Conservation (phyloP, 2,888 invertebrate genomes). For the Hyles lineata region DNA sequence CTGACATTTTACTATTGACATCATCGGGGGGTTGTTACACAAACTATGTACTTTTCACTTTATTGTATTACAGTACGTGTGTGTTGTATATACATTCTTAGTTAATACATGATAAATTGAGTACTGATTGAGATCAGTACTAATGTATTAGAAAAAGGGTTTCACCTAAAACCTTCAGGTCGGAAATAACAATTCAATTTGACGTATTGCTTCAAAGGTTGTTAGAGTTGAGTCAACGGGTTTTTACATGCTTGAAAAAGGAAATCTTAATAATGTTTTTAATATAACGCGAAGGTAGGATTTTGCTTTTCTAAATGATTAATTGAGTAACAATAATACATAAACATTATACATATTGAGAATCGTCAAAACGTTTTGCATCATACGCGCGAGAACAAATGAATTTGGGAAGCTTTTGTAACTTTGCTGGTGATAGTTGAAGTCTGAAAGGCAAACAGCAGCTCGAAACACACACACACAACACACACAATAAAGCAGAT, state of each 20-base stretch:
- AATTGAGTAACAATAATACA: neutral
- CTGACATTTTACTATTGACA: slow-evolving; percentile 48
- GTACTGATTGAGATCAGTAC: no score
- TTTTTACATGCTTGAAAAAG: no score
- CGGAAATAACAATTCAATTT: no score
- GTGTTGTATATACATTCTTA: neutral
- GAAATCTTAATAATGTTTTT: no score
- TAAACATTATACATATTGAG: neutral
- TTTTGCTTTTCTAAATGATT: neutral
- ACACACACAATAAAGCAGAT: slow-evolving; percentile 75
- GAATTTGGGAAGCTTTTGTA: slow-evolving; percentile 13
- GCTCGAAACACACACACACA: slow-evolving; percentile 29
- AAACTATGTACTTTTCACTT: neutral
- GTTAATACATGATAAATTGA: no score
- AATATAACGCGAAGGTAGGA: no score
- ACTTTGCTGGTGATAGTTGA: slow-evolving; percentile 47
- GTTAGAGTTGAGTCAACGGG: no score
- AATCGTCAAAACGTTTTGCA: neutral
- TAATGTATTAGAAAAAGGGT: no score
- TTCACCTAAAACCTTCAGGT: no score
- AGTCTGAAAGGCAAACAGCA: slow-evolving; percentile 56
- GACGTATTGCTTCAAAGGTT: no score
- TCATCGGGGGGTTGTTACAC: slow-evolving; percentile 38
- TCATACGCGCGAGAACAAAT: neutral
- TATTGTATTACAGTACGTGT: neutral